phyloP scores from a whole-genome alignment of 2,113 vertebrate species.

The Amblyornis subalaris region DNA sequence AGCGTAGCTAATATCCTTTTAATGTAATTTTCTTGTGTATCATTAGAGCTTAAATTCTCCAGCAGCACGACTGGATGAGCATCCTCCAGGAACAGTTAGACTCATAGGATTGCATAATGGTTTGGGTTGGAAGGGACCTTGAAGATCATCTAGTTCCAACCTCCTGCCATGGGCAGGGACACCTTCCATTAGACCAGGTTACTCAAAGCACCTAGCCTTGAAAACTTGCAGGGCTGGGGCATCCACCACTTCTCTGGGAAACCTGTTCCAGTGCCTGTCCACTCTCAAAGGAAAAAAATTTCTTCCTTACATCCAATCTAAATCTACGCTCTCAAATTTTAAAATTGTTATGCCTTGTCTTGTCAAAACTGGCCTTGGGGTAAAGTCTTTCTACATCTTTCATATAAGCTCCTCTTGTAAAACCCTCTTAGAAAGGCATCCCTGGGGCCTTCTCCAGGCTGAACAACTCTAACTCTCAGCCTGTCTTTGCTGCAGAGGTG shows the following conservation, averaged over 20 bases:
- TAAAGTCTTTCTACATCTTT: not conserved
- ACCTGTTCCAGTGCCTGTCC: not conserved
- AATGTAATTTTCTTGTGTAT: not conserved
- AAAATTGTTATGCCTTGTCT: not conserved
- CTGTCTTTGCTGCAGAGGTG: not conserved
- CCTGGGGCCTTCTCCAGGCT: not conserved
- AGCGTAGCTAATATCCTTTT: not conserved
- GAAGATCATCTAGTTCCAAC: not conserved
- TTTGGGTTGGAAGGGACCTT: not conserved
- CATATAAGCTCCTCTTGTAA: not conserved
- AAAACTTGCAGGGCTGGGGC: not conserved
- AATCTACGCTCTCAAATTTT: not conserved
- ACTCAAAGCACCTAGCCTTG: not conserved
- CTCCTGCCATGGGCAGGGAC: not conserved
- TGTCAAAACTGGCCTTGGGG: not conserved
- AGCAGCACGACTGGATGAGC: not conserved
- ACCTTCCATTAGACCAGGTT: not conserved
- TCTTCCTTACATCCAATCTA: not conserved
- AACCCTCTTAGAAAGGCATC: not conserved
- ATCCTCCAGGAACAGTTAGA: not conserved
- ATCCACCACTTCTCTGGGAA: not conserved
- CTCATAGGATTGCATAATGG: not conserved
- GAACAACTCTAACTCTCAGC: not conserved
- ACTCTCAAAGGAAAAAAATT: accelerated
- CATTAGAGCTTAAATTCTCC: not conserved